phyloP scores from a whole-genome alignment of 2,797 vertebrate genomes.

The Anisognathus igniventris region DNA sequence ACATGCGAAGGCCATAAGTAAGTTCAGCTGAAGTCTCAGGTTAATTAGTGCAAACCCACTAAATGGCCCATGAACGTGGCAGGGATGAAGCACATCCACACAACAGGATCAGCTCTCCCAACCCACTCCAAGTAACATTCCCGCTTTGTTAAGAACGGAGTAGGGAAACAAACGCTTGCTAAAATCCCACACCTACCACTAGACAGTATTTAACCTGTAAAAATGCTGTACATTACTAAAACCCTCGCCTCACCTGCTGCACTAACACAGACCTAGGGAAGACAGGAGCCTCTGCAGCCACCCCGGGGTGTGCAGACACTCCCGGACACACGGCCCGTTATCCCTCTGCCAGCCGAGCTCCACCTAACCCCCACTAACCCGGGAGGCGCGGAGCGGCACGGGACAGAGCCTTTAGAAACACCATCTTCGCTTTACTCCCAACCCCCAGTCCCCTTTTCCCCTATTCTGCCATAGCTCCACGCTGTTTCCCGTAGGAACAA shows the following conservation, averaged over 20 bases:
- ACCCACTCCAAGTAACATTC: rapidly evolving
- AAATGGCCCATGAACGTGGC: rapidly evolving
- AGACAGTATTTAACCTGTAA: rapidly evolving
- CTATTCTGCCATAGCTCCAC: rapidly evolving
- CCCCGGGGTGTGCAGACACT: rapidly evolving
- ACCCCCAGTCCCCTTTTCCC: rapidly evolving
- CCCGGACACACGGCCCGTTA: rapidly evolving
- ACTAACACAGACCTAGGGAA: rapidly evolving
- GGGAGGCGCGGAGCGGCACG: rapidly evolving
- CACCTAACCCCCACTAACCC: rapidly evolving
- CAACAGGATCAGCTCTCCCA: neutral
- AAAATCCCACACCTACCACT: rapidly evolving
- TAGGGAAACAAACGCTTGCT: rapidly evolving
- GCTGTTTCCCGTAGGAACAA: rapidly evolving
- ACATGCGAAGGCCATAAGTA: rapidly evolving
- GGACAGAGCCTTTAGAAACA: rapidly evolving
- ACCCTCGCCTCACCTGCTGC: rapidly evolving
- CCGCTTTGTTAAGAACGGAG: rapidly evolving
- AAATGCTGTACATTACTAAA: rapidly evolving
- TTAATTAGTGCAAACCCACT: rapidly evolving
- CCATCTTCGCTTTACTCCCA: neutral
- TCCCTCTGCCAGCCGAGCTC: neutral
- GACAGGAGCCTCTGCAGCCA: rapidly evolving
- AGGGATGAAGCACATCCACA: rapidly evolving
- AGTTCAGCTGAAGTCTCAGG: no score